Evolutionary conservation across 2,797 vertebrate species (phyloP), one percentile per base, ranked within the genome.

Genomic region (Monodelphis domestica): DNA sequence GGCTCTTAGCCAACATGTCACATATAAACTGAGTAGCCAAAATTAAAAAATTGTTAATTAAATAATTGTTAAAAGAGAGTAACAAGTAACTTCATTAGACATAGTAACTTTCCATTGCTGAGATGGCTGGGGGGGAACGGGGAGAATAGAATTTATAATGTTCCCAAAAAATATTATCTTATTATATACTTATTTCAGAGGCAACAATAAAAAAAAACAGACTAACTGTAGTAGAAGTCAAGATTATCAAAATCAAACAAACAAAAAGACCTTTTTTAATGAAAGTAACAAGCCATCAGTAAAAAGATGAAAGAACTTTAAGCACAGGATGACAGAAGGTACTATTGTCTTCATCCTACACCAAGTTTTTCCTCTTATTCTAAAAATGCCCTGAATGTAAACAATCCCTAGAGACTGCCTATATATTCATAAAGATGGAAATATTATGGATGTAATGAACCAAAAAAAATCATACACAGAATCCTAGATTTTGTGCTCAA

Each of bases 121-220:
- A 90, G 88, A 88, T 89, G 26, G 33, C 55, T 38, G 92, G 92
- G n/a, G 95, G n/a, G n/a, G n/a, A n/a, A n/a, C n/a, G n/a, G n/a
- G n/a, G 30, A n/a, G 94, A 95, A 29, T 87, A 91, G 50, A 70
- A 87, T 3, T 94, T 90, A 96, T 55, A 93, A 95, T 7, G 51
- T 6, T 90, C 54, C 88, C 94, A 95, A 84, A 55, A 91, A 92
- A 53, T 4, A 95, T 59, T 91, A n/a, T 9, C 55, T 63, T 50
- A 91, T 89, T 94, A 57, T 54, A 89, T 78, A 59, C 59, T 93
- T 96, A 93, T 89, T 90, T 92, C 88, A 59, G 87, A 94, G 84
- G 89, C 28, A 38, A 28, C 38, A 54, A 95, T 56, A 38, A 38
- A 91, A 54, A 84, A 93, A 94, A 54, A 92, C 9, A 94, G 9